Evolutionary conservation across 2,113 vertebrate genomes (phyloP).

Genomic region (Chiloscyllium plagiosum): DNA sequence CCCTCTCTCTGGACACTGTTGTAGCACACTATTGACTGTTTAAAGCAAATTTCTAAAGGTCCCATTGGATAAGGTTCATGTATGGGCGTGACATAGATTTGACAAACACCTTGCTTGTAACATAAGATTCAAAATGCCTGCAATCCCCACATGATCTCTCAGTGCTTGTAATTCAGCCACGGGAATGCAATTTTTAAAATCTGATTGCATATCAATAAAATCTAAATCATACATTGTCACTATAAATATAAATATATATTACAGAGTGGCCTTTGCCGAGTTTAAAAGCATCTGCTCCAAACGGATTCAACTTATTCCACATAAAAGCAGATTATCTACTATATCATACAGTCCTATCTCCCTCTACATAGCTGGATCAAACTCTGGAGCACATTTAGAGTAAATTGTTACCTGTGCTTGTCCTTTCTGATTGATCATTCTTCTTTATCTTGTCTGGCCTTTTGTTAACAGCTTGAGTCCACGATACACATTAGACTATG

Average conservation of each 20-base stretch:
- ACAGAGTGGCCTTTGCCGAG: not conserved
- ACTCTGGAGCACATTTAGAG: not conserved
- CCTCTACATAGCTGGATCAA: not conserved
- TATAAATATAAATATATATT: slow-evolving; percentile 1
- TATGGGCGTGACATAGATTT: not conserved
- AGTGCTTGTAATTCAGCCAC: not conserved
- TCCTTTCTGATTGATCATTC: not conserved
- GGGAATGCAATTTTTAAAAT: not conserved
- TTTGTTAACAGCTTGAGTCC: not conserved
- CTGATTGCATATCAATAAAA: not conserved
- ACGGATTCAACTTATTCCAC: not conserved
- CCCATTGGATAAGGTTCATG: no score
- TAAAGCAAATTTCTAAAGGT: no score
- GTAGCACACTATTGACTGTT: no score
- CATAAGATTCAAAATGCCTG: not conserved
- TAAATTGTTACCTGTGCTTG: slow-evolving; percentile 11
- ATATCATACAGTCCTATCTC: not conserved
- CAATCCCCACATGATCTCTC: not conserved
- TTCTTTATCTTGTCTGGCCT: not conserved
- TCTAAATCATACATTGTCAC: not conserved
- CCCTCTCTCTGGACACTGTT: no score
- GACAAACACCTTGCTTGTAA: not conserved
- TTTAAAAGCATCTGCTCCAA: not conserved
- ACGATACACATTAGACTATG: not conserved
- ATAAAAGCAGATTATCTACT: not conserved